Evolutionary conservation across 1,140 invertebrate species (phyloP).

Genomic region (Dreissena polymorpha): DNA sequence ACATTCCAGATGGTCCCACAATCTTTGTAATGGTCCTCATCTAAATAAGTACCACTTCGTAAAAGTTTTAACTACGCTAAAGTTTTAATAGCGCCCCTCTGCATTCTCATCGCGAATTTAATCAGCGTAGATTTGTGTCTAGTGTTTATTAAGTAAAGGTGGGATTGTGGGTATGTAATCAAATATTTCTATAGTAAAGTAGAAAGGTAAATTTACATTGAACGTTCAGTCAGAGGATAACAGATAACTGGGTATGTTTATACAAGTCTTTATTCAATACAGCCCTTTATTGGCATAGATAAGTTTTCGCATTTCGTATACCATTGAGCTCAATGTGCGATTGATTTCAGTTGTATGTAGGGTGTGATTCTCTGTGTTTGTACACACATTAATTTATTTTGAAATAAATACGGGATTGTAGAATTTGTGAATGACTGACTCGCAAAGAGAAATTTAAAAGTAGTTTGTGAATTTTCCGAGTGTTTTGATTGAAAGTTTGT

Average conservation of each 20-base stretch:
- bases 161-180: conserved; percentile 47
- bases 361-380: too few species aligned
- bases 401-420: too few species aligned
- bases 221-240: conserved; percentile 2
- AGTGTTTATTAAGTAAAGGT: conserved; percentile 44
- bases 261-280: not conserved
- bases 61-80: not conserved
- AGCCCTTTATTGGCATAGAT: not conserved
- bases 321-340: too few species aligned
- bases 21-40: not conserved
- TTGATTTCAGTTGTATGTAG: too few species aligned
- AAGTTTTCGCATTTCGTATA: too few species aligned
- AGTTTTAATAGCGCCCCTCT: not conserved
- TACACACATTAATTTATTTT: too few species aligned
- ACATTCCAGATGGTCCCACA: too few species aligned
- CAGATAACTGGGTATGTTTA: conserved; percentile 7
- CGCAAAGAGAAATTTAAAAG: too few species aligned
- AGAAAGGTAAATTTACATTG: conserved; percentile 54
- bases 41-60: not conserved
- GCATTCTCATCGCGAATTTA: conserved; percentile 7
- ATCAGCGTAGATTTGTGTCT: conserved; percentile 53
- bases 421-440: too few species aligned
- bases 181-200: conserved; percentile 56
- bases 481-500: too few species aligned
- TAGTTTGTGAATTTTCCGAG: too few species aligned